A percentile compares a stretch with the other conserved stretches of the same genome.
Evolutionary conservation across 2,888 invertebrate species (phyloP).

Genomic region (Xestia rhomboidea): DNA sequence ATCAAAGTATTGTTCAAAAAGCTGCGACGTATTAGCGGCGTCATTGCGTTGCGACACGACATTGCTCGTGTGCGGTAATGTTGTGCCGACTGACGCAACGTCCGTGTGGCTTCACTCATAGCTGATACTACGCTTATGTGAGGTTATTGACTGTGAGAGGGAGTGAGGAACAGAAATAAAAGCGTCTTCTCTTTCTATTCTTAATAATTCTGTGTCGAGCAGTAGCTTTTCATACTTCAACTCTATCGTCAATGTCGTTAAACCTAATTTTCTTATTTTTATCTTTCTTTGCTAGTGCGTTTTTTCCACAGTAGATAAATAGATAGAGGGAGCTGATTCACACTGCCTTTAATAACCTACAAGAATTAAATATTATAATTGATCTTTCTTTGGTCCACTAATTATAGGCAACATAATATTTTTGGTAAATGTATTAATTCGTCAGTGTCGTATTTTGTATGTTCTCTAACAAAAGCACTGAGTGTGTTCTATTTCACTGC

Average conservation of each 20-base stretch:
- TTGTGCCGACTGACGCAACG: background rate
- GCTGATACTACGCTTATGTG: constrained; percentile 15
- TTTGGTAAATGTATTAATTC: constrained; percentile 11
- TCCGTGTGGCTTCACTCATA: background rate
- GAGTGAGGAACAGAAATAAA: background rate
- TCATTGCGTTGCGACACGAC: background rate
- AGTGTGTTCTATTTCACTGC: constrained; percentile 7
- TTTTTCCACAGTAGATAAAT: background rate
- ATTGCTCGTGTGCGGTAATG: background rate
- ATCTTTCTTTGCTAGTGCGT: background rate
- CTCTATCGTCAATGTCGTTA: background rate
- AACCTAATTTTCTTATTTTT: background rate
- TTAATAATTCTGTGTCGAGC: background rate
- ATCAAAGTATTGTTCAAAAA: background rate
- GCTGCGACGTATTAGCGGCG: background rate
- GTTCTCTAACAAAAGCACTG: constrained; percentile 1
- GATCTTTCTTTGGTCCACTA: background rate
- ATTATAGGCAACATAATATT: background rate
- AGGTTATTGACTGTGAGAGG: background rate
- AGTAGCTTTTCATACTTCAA: background rate
- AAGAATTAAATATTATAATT: background rate
- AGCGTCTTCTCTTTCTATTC: background rate
- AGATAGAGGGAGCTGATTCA: background rate
- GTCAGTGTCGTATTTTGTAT: background rate
- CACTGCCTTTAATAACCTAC: background rate